Evolutionary conservation across 2,888 invertebrate genomes (phyloP), one percentile per base, ranked within the genome.

Genomic region (Eledona agricola): DNA sequence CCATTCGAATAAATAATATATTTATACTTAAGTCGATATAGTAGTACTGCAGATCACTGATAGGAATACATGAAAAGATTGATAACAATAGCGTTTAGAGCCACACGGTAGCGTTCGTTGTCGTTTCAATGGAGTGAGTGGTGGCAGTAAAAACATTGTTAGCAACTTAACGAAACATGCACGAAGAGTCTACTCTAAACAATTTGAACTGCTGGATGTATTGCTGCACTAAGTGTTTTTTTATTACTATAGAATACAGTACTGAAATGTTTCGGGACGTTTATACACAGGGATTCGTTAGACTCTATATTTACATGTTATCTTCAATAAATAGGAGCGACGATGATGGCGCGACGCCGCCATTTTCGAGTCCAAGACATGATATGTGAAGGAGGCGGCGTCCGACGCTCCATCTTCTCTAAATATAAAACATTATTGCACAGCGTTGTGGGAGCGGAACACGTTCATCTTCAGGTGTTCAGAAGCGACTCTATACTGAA

Each of bases 401-500:
- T 1, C 7, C 11, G 2, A 11, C 25, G 23, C 40, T 17, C 23
- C 29, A 37, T 35, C 29, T 13, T 38, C 37, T 52, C 42, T 46
- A 55, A 55, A 55, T 23, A 55, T 51, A 49, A 37, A 31, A 55
- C 45, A 59, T 63, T 68, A 68, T 69, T 69, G 68, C 67, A 68
- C 69, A 62, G 47, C 51, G 38, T 12, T 12, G 16, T 38, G 23
- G 17, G 37, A 20, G 7, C 17, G 13, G 6, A 31, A 12, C 6
- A 31, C 31, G 4, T 10, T 13, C n/a, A 2, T 35, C 32, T 81
- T 83, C 83, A 83, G 79, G 84, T 87, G 70, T 88, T 88, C 70
- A 93, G 82, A 64, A 93, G 78, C 51, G 91, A 91, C 74, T 93
- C 93, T 84, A 93, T 93, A 79, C 92, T 92, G 80, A 93, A 93